These are phyloP conservation scores for Lasioglossum baleicum DNA, from an alignment of 1,140 invertebrate genomes.

Conservation along the genomic window DNA sequence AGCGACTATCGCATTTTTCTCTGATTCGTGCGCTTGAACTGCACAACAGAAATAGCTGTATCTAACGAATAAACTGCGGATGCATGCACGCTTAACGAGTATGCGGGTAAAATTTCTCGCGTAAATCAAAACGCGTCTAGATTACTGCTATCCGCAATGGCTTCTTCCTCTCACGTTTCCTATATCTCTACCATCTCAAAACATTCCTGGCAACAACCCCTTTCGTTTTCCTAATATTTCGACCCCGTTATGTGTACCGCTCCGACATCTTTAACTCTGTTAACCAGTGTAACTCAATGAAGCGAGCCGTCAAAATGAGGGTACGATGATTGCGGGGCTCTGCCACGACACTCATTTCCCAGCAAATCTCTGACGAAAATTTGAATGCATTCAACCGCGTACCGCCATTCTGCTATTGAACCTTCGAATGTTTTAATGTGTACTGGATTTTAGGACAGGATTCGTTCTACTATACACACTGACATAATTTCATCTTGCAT, in stretches of 20 bases:
- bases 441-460: too few relatives aligned
- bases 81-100: slow-evolving; percentile 15
- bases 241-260: neutral
- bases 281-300: neutral
- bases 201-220: slow-evolving; percentile 23
- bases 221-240: neutral
- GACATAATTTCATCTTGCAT: too few relatives aligned
- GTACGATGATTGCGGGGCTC: too few relatives aligned
- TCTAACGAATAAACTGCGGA: slow-evolving; percentile 1
- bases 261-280: neutral
- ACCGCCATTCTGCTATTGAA: too few relatives aligned
- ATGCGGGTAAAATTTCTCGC: slow-evolving; percentile 24
- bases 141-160: slow-evolving; percentile 18
- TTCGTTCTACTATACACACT: too few relatives aligned
- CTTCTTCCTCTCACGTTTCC: slow-evolving; percentile 11
- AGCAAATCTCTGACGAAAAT: too few relatives aligned
- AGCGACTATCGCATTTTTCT: neutral
- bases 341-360: too few relatives aligned
- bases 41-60: neutral
- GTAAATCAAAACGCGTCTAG: slow-evolving; percentile 24
- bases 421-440: too few relatives aligned
- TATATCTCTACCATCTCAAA: slow-evolving; percentile 9
- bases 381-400: too few relatives aligned
- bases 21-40: neutral
- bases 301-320: neutral